A percentile compares a stretch with the other conserved stretches of the same genome.
Conservation (phyloP, 2,888 invertebrate species). For the Acronicta psi region DNA sequence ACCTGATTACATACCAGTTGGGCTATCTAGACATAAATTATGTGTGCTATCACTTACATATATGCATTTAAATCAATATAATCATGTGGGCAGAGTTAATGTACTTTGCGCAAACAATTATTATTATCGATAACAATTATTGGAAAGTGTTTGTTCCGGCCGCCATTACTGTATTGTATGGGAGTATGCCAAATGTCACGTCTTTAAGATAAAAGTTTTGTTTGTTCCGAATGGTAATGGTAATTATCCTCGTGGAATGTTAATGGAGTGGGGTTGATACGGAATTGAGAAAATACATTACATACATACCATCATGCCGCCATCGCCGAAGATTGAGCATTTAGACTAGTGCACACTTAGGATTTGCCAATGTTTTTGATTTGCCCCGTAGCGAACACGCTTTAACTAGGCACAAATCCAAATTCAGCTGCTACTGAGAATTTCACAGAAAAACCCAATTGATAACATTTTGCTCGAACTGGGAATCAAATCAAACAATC, state of each 20-base stretch:
- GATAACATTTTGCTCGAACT: no score
- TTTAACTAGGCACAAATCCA: no score
- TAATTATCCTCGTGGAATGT: constrained; percentile 3
- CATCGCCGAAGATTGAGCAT: no score
- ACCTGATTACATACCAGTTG: constrained; percentile 49
- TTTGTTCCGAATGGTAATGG: constrained; percentile 2
- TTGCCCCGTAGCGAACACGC: no score
- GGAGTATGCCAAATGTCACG: constrained; percentile 27
- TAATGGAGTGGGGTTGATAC: not conserved
- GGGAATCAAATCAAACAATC: no score
- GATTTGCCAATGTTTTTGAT: no score
- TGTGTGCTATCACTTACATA: constrained; percentile 31
- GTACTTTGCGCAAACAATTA: constrained; percentile 44
- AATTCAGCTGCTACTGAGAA: no score
- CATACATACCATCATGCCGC: no score
- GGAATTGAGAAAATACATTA: not conserved
- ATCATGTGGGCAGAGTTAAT: constrained; percentile 35
- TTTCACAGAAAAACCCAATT: no score
- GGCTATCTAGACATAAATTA: constrained; percentile 44
- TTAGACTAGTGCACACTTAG: no score
- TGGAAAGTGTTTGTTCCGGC: constrained; percentile 32
- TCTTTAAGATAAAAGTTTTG: constrained; percentile 12
- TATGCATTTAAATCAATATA: constrained; percentile 15
- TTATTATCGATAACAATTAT: constrained; percentile 25
- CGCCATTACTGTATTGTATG: constrained; percentile 8